phyloP scores from a whole-genome alignment of 2,888 invertebrate genomes.

The Galerucella pusilla region DNA sequence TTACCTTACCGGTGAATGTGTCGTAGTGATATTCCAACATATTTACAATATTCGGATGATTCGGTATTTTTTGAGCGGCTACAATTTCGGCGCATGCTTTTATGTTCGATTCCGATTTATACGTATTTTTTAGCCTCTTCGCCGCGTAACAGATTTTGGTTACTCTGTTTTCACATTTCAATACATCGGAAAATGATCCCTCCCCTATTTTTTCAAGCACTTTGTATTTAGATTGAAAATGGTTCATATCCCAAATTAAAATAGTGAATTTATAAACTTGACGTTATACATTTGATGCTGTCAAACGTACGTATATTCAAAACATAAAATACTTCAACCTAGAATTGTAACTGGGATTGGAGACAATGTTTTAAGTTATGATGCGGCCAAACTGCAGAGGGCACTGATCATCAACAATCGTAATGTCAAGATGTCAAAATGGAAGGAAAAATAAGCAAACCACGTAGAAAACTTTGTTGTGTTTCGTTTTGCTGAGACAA shows the following conservation, averaged over 20 bases:
- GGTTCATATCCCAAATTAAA: conserved; percentile 42
- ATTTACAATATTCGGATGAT: conserved; percentile 73
- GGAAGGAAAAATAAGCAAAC: too few relatives aligned
- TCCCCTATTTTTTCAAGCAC: conserved; percentile 75
- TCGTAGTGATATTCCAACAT: conserved; percentile 74
- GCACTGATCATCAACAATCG: too few relatives aligned
- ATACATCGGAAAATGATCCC: conserved; percentile 76
- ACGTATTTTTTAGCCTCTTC: conserved; percentile 72
- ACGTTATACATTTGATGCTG: conserved; percentile 4
- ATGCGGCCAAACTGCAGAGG: too few relatives aligned
- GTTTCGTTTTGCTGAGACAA: too few relatives aligned
- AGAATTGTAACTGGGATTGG: too few relatives aligned
- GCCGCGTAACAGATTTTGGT: conserved; percentile 71
- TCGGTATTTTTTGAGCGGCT: conserved; percentile 70
- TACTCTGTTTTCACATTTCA: conserved; percentile 72
- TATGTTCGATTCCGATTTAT: conserved; percentile 67
- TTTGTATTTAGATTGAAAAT: conserved; percentile 66
- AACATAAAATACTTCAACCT: too few relatives aligned
- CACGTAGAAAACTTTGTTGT: too few relatives aligned
- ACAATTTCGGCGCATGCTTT: conserved; percentile 71
- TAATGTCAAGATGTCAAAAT: too few relatives aligned
- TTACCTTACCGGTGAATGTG: conserved; percentile 69
- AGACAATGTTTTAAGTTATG: too few relatives aligned
- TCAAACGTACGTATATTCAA: neutral
- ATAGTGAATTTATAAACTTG: conserved; percentile 8